Percentiles rank a stretch among this genome's conserved stretches.
phyloP scores from a whole-genome alignment of 2,888 invertebrate species.

The Nomada goodeniana region DNA sequence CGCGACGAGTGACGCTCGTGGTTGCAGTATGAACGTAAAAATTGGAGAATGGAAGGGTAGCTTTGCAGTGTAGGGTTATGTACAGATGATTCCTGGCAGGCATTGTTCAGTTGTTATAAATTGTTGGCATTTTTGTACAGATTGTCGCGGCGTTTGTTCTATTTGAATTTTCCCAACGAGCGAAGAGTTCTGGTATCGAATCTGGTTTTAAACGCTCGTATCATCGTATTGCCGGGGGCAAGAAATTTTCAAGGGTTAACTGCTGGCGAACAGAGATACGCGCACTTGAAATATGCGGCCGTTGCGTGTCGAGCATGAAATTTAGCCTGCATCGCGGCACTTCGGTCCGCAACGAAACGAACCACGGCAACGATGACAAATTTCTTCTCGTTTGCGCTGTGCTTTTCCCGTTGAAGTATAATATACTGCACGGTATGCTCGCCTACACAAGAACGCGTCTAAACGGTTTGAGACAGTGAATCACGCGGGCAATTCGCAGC shows the following conservation, averaged over 20 bases:
- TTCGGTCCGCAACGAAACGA: not conserved
- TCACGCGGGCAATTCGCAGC: slow-evolving; percentile 50
- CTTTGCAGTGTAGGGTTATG: no score
- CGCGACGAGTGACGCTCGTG: no score
- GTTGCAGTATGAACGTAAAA: no score
- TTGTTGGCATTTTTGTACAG: no score
- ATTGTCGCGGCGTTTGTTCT: no score
- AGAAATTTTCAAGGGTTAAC: not conserved
- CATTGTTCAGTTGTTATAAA: no score
- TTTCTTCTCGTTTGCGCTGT: slow-evolving; percentile 27
- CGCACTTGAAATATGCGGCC: not conserved
- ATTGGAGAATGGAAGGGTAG: no score
- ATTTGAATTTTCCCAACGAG: no score
- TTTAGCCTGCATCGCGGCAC: not conserved
- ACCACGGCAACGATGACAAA: slow-evolving; percentile 26
- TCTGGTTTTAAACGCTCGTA: no score
- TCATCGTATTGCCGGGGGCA: not conserved
- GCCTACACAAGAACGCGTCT: slow-evolving; percentile 45
- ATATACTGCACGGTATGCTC: not conserved
- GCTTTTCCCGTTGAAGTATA: not conserved
- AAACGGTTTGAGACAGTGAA: slow-evolving; percentile 42
- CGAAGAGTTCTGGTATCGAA: no score
- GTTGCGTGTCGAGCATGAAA: not conserved
- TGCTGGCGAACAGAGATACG: not conserved
- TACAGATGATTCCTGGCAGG: no score